Evolutionary conservation across 2,797 vertebrate species (phyloP).

Genomic region (Lepilemur septentrionalis): DNA sequence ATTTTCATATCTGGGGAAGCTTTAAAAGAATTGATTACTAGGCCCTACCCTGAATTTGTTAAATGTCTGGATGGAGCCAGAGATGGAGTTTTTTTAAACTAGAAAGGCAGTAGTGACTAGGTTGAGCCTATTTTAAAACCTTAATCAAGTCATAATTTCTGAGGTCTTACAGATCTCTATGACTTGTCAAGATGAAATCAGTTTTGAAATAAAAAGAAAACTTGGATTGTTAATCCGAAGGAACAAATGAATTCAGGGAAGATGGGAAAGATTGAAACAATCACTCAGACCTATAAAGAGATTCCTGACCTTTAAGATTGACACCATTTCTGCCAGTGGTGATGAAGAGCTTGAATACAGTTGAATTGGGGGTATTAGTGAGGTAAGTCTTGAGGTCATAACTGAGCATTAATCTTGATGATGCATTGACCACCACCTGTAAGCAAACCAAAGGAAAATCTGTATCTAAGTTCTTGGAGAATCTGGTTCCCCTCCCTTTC

Average conservation of each 20-base stretch:
- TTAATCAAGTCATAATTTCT: neutral
- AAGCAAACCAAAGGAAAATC: conserved; percentile 45
- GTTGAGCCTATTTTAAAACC: neutral
- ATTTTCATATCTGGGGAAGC: neutral
- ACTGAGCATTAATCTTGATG: conserved; percentile 67
- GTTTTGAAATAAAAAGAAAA: conserved; percentile 28
- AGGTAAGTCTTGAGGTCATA: conserved; percentile 71
- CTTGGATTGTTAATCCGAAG: neutral
- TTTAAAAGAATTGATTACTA: neutral
- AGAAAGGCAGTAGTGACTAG: neutral
- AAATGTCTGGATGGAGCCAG: neutral
- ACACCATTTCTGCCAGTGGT: conserved; percentile 52
- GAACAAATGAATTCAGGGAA: neutral
- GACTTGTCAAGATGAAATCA: neutral
- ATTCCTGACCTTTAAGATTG: conserved; percentile 76
- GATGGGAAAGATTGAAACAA: neutral
- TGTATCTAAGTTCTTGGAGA: neutral
- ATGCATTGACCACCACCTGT: conserved; percentile 74
- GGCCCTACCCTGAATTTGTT: neutral
- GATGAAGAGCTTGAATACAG: conserved; percentile 71
- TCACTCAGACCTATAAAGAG: neutral
- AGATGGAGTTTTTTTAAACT: neutral
- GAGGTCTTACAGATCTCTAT: neutral
- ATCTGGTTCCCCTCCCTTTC: neutral
- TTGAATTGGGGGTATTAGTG: conserved; percentile 70